Base-by-base conservation (phyloP, 2,888 invertebrate species). In the Athalia rosae region DNA sequence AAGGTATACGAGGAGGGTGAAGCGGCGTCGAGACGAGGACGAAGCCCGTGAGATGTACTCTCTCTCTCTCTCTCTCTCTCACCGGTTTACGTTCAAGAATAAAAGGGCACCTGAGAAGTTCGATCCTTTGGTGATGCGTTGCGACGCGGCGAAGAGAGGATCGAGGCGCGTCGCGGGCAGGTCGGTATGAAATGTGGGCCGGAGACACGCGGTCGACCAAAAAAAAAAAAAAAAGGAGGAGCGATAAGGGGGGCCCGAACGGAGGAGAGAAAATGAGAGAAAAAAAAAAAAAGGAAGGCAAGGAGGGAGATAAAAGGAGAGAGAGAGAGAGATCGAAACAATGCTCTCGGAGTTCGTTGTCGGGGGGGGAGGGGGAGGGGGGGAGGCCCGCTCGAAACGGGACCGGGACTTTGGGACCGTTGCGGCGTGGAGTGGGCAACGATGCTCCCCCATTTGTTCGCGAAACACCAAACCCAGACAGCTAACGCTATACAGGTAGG, bases 391-490 rank as follows among this genome's bases (percentile, higher is more conserved):
- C 28, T 28, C 58, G 71, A 71, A 71, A 71, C 71, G 71, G 71
- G 71, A 71, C 71, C 43, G 71, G 71, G 67, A 50, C 67, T 56
- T 28, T 28, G 28, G 28, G 28, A 28, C 28, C 28, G 28, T 28
- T 28, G 28, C 28, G 28, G 28, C 9, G 71, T 71, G 84, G 85
- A 85, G 85, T 86, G 84, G 85, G 76, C 82, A 81, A 80, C 82
- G 84, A 85, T 84, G 86, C 86, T 87, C 87, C 84, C 87, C 87
- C 87, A 89, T 89, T 89, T 89, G 89, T 89, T 89, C 88, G 84
- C 85, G 82, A 87, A 88, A 88, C 88, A 86, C 88, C 86, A 86
- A 85, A 85, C 85, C 84, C 85, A 83, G 81, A 79, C 78, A 78
- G 77, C 81, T 80, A 73, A 73, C 80, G 81, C 81, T 79, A 71